Evolutionary conservation across 2,113 vertebrate genomes (phyloP), one percentile per base, ranked within the genome.

Genomic region (Craseonycteris thonglongyai): DNA sequence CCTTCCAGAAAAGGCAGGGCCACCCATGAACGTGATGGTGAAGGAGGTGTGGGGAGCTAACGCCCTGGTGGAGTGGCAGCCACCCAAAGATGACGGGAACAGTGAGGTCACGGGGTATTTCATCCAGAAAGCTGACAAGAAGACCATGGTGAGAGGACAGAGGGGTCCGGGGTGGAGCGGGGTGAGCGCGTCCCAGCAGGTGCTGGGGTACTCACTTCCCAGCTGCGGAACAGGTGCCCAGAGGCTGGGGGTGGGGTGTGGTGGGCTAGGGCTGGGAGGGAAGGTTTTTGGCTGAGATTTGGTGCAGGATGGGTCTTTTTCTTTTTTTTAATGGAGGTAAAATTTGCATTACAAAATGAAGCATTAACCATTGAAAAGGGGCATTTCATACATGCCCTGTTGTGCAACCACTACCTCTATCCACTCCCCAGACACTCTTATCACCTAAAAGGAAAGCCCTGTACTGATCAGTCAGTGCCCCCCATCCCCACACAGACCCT

Each of bases 31-130:
- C 0, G 98, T 99, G 68, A 95, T 40, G 6, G 98, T 99, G 90
- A 98, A 98, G 72, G 99, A 99, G 15, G 98, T 99, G 38, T 99
- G 99, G 99, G 99, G 99, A n/a, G 99, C 98, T 78, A 99, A 99
- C 3, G 99, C 98, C 0, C 97, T 99, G 14, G 94, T 99, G 88
- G 98, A 99, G 90, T 99, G 99, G 99, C 98, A 98, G 95, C 98
- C 98, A 3, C 99, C 99, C 33, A 99, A 98, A 88, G 99, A 99
- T 8, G 97, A 99, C 0, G 99, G 99, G 63, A 99, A 99, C 97
- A 98, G 97, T 0, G 99, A 99, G 49, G 98, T 99, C 96, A 98
- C 96, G 0, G 99, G 99, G 58, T 99, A 99, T 93, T 97, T 98
- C 5, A 96, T 99, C 71, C 98, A 99, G 98, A 99, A 99, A 93